A percentile compares a stretch with the other conserved stretches of the same genome.
Evolutionary conservation across 2,113 vertebrate species (phyloP).

Genomic region (Microcebus griseorufus): DNA sequence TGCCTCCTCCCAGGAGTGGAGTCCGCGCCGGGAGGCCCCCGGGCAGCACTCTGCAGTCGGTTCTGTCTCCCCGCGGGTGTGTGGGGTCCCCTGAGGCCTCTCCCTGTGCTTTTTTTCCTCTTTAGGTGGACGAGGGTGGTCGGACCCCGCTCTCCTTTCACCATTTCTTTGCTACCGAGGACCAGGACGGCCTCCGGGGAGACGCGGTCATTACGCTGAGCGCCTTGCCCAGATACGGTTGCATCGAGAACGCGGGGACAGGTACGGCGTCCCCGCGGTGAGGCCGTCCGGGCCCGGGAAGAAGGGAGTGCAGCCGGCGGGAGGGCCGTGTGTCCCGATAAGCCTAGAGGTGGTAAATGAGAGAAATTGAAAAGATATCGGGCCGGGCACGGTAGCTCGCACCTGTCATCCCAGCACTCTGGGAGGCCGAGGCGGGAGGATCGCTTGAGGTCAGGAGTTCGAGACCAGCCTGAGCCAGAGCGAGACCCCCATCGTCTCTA

Average conservation of each 20-base stretch:
- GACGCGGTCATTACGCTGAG: conserved; percentile 89
- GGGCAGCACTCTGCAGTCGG: neutral
- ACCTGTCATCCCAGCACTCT: too few relatives aligned
- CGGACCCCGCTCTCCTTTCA: conserved; percentile 89
- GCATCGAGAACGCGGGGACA: conserved; percentile 91
- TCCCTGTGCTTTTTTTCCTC: neutral
- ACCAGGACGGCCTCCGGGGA: conserved; percentile 84
- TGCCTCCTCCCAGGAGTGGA: neutral
- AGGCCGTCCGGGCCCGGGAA: neutral
- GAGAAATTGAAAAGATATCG: neutral
- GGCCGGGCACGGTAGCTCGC: too few relatives aligned
- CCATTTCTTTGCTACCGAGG: conserved; percentile 87
- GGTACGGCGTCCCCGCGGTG: conserved; percentile 81
- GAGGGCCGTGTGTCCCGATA: neutral
- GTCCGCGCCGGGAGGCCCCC: neutral
- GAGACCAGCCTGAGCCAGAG: too few relatives aligned
- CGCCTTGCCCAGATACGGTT: conserved; percentile 91
- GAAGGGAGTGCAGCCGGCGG: neutral
- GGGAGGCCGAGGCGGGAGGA: too few relatives aligned
- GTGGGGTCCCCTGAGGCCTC: neutral
- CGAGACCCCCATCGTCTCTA: too few relatives aligned
- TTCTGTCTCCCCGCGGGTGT: neutral
- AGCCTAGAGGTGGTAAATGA: neutral
- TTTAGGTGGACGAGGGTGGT: conserved; percentile 95
- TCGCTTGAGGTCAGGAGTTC: too few relatives aligned